A percentile compares a stretch with the other conserved stretches of the same genome.
Evolutionary conservation across 2,797 vertebrate genomes (phyloP).

Genomic region (Microctenopoma stevenorrisi): DNA sequence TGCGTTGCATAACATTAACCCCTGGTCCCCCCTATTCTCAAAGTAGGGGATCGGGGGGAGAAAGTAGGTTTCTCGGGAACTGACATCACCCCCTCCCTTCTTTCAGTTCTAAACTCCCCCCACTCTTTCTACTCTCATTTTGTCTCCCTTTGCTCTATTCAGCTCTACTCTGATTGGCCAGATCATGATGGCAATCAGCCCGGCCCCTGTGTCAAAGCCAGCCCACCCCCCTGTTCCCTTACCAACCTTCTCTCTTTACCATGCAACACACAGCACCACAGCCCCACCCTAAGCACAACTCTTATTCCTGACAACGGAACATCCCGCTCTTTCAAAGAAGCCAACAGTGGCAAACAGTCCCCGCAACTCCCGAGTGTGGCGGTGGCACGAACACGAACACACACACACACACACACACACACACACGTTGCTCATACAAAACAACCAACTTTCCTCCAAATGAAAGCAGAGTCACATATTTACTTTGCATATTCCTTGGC

Average conservation of each 20-base stretch:
- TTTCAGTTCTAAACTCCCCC: constrained; percentile 69
- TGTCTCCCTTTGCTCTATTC: constrained; percentile 79
- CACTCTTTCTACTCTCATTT: constrained; percentile 69
- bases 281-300: constrained; percentile 61
- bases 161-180: constrained; percentile 81
- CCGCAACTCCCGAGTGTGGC: not conserved
- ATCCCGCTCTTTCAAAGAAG: constrained; percentile 45
- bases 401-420: not conserved
- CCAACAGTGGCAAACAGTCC: constrained; percentile 9
- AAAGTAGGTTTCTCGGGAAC: constrained; percentile 82
- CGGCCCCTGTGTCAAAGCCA: constrained; percentile 77
- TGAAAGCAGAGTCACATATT: not conserved
- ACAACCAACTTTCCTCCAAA: not conserved
- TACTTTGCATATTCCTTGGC: no score
- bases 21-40: constrained; percentile 82
- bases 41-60: constrained; percentile 57
- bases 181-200: constrained; percentile 83
- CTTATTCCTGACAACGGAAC: constrained; percentile 62
- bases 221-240: constrained; percentile 49
- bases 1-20: constrained; percentile 89
- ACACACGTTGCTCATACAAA: not conserved
- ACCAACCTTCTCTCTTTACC: constrained; percentile 58
- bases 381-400: constrained; percentile 2
- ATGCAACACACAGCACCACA: constrained; percentile 50
- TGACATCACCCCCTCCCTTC: constrained; percentile 82